These are phyloP conservation scores for Ophion obscuratus DNA, from an alignment of 2,888 invertebrate genomes.

Conservation along the genomic window DNA sequence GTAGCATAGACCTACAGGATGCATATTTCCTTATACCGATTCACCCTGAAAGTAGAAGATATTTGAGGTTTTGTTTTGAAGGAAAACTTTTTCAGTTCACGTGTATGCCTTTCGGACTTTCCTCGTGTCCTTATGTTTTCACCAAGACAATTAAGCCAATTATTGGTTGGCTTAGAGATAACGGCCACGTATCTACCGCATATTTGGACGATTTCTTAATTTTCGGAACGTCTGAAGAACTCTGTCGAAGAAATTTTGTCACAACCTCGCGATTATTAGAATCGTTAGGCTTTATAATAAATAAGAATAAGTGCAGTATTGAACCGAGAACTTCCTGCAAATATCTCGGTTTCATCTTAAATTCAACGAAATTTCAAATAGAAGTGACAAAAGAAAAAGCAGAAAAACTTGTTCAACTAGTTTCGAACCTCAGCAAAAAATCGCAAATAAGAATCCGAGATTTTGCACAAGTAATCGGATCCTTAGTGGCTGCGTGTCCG, in stretches of 20 bases:
- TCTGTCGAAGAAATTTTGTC: background rate
- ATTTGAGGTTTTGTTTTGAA: slow-evolving; percentile 55
- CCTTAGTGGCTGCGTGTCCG: slow-evolving; percentile 32
- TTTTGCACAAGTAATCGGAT: slow-evolving; percentile 42
- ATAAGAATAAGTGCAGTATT: slow-evolving; percentile 39
- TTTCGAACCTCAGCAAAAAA: slow-evolving; percentile 16
- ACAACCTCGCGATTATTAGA: slow-evolving; percentile 14
- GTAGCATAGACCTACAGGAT: too few species aligned
- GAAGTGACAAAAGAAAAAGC: slow-evolving; percentile 18
- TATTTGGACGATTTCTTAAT: slow-evolving; percentile 43
- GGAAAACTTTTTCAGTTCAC: slow-evolving; percentile 43
- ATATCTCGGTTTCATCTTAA: slow-evolving; percentile 41
- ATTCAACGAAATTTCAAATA: slow-evolving; percentile 29
- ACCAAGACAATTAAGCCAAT: slow-evolving; percentile 38
- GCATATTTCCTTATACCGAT: slow-evolving; percentile 1
- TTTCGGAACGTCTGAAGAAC: slow-evolving; percentile 17
- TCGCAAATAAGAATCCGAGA: slow-evolving; percentile 37
- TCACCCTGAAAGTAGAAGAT: slow-evolving; percentile 34
- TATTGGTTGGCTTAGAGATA: slow-evolving; percentile 14
- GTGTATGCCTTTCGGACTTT: slow-evolving; percentile 50
- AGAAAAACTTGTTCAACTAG: slow-evolving; percentile 18
- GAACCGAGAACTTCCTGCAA: slow-evolving; percentile 30
- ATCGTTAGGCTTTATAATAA: slow-evolving; percentile 36
- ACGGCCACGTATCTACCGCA: slow-evolving; percentile 5
- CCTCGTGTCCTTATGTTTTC: slow-evolving; percentile 48